Conservation (phyloP, 2,113 vertebrate species). For the Pollimyrus isidori region DNA sequence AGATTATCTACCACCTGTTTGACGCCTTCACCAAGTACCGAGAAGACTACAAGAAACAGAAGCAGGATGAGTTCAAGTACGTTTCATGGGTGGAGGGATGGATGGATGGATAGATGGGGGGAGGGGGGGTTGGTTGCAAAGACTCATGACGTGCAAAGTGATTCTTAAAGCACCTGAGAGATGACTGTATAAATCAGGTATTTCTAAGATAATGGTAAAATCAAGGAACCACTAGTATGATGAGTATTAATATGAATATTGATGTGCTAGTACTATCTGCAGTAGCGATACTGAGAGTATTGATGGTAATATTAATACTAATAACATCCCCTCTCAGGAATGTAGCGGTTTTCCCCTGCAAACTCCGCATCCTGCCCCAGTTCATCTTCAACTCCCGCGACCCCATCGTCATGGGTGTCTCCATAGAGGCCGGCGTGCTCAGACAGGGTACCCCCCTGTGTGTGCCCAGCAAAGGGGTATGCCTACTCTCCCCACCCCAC, state of each 20-base stretch:
- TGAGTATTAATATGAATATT: neutral
- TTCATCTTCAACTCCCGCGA: conserved; percentile 98
- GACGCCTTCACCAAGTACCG: conserved; percentile 96
- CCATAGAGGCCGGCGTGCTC: conserved; percentile 81
- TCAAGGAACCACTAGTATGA: neutral
- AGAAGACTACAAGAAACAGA: conserved; percentile 97
- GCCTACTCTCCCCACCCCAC: conserved; percentile 27
- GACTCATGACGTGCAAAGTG: neutral
- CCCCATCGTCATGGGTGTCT: conserved; percentile 91
- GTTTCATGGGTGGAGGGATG: conserved; percentile 24
- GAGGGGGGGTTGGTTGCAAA: neutral
- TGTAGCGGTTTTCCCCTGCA: conserved; percentile 90
- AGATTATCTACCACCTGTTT: conserved; percentile 98
- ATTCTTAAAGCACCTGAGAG: neutral
- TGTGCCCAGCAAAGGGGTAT: conserved; percentile 89
- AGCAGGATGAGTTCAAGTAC: conserved; percentile 98
- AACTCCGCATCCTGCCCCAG: conserved; percentile 88
- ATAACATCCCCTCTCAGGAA: conserved; percentile 55
- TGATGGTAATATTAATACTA: neutral
- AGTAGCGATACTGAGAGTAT: neutral
- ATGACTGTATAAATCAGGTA: neutral
- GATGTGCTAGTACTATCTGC: neutral
- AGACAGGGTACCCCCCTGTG: conserved; percentile 88
- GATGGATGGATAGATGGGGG: neutral
- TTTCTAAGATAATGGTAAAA: neutral